Evolutionary conservation across 2,888 invertebrate genomes (phyloP), one percentile per base, ranked within the genome.

Genomic region (Habrosyne pyritoides): DNA sequence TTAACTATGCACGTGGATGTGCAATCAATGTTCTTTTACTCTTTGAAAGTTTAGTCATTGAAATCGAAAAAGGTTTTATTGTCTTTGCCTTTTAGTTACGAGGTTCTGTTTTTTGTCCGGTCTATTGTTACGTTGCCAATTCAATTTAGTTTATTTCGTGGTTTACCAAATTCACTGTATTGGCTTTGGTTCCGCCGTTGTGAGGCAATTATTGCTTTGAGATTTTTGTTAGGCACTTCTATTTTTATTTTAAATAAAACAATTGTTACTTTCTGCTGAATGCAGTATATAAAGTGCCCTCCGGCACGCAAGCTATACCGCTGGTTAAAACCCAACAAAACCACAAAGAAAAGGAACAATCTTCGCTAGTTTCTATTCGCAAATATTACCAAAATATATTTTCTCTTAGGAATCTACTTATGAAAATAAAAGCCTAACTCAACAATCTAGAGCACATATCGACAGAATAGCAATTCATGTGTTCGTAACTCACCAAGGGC

Each of bases 401-500:
- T 18, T 18, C 42, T 42, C 18, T 42, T 42, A 42, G 18, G 42
- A 42, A 42, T 42, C 42, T 18, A 42, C 42, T 42, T 42, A 42
- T 42, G 42, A 42, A 12, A 42, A 42, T 42, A 42, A 42, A 42
- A 42, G 42, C 42, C 42, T 42, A 42, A 42, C 42, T 42, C 42
- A 42, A 42, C 42, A 42, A 42, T 42, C 42, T 42, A 42, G 42
- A 18, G 8, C 42, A 42, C 42, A 18, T 42, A 42, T 42, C 42
- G 42, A 42, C 42, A 42, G 42, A 42, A 42, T 18, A 42, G 42
- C 42, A 42, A 42, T 42, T 30, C 22, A 65, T 62, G 60, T 61
- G 62, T 55, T 58, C 59, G 57, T 59, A 65, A 64, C 56, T 36
- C 54, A 24, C 42, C 18, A 18, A 42, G 18, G 24, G 22, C 21